phyloP scores from a whole-genome alignment of 2,113 vertebrate species.

The Struthidea cinerea region DNA sequence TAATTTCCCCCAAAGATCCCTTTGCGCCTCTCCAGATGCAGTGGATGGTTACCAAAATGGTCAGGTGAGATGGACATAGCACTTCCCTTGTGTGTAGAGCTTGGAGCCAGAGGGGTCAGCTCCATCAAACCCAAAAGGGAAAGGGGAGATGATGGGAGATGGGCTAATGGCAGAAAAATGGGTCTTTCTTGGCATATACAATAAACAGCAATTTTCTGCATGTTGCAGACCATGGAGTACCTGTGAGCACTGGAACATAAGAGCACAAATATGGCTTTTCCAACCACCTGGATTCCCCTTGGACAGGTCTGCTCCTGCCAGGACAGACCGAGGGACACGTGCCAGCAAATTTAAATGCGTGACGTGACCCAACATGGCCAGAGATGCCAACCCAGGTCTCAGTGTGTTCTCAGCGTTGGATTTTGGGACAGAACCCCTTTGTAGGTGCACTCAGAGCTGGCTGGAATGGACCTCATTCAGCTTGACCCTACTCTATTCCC shows the following conservation, averaged over 20 bases:
- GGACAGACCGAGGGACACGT: accelerated
- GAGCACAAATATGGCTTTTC: neutral
- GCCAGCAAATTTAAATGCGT: neutral
- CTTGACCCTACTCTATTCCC: neutral
- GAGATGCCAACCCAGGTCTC: neutral
- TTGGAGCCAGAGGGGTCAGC: neutral
- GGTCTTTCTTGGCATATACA: neutral
- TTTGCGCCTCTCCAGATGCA: neutral
- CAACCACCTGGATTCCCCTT: neutral
- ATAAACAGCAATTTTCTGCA: neutral
- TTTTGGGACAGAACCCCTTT: neutral
- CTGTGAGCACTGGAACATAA: neutral
- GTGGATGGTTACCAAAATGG: neutral
- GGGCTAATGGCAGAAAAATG: neutral
- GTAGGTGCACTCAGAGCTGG: neutral
- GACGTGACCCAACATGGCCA: accelerated
- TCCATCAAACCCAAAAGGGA: neutral
- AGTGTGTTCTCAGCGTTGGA: accelerated
- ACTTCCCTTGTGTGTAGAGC: accelerated
- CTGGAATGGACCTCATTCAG: neutral
- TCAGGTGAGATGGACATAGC: neutral
- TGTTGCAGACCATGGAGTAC: neutral
- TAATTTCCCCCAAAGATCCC: neutral
- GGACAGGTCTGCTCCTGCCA: neutral
- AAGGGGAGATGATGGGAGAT: neutral